phyloP scores from a whole-genome alignment of 2,113 vertebrate genomes.

The Pogona vitticeps region DNA sequence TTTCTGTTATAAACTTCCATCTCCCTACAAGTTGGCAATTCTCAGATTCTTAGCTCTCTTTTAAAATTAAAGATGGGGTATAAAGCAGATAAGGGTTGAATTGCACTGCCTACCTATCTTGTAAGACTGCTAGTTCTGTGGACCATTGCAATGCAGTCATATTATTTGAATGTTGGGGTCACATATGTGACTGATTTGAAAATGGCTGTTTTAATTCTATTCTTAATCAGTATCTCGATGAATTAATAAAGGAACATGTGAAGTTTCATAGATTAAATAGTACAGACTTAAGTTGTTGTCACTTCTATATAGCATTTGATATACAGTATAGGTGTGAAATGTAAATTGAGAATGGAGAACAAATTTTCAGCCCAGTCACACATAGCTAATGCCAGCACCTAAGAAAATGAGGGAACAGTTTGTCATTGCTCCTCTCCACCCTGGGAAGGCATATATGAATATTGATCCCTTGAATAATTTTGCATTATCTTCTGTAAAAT shows the following conservation, averaged over 20 bases:
- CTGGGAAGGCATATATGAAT: background rate
- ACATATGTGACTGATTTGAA: background rate
- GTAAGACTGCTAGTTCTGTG: background rate
- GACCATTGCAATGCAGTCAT: background rate
- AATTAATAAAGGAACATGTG: slow-evolving; percentile 6
- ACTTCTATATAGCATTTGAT: background rate
- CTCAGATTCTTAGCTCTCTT: too few species aligned
- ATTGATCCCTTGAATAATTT: background rate
- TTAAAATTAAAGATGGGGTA: too few species aligned
- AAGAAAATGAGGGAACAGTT: background rate
- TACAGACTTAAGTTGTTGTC: background rate
- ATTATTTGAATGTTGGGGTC: slow-evolving; percentile 2
- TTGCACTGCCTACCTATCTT: background rate
- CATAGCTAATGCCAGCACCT: background rate
- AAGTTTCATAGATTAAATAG: background rate
- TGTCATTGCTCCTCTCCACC: background rate
- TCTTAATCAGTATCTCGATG: background rate
- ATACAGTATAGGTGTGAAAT: background rate
- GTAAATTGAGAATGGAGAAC: background rate
- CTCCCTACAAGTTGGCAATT: too few species aligned
- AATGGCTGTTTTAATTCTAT: background rate
- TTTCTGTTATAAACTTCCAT: too few species aligned
- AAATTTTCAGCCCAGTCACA: background rate
- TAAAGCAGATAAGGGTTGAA: too few species aligned
- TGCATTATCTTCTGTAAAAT: background rate